Percentiles rank a stretch among this genome's conserved stretches.
Evolutionary conservation across 2,888 invertebrate genomes (phyloP).

Genomic region (Synanthedon tipuliformis): DNA sequence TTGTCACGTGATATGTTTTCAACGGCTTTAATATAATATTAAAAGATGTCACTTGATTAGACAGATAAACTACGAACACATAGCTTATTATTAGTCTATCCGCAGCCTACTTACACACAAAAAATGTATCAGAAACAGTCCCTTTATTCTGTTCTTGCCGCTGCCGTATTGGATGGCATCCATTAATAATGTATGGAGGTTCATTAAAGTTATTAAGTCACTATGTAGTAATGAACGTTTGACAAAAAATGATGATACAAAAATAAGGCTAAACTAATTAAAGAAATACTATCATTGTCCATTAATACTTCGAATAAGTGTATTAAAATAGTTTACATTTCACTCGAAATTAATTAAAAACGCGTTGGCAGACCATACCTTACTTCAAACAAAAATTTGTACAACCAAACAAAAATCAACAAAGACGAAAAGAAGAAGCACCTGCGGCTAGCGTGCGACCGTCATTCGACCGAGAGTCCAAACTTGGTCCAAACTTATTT

Average conservation of each 20-base stretch:
- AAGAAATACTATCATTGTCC: conserved; percentile 2
- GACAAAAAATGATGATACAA: conserved; percentile 3
- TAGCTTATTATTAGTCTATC: too few relatives aligned
- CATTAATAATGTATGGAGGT: conserved; percentile 10
- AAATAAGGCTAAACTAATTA: conserved; percentile 10
- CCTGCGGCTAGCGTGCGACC: too few relatives aligned
- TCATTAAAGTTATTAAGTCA: conserved; percentile 22
- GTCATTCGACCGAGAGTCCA: neutral
- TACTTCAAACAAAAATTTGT: too few relatives aligned
- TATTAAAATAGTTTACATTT: neutral
- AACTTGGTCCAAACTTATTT: conserved; percentile 1
- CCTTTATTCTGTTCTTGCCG: conserved; percentile 1
- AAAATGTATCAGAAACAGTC: neutral
- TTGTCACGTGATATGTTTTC: too few relatives aligned
- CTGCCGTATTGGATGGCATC: conserved; percentile 11
- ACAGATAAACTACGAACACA: too few relatives aligned
- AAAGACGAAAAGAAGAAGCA: too few relatives aligned
- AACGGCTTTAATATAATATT: too few relatives aligned
- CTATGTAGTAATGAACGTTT: conserved; percentile 15
- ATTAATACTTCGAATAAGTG: neutral
- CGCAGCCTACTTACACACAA: neutral
- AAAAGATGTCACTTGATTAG: too few relatives aligned
- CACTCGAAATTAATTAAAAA: neutral
- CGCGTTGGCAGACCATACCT: too few relatives aligned
- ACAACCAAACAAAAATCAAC: too few relatives aligned